phyloP scores from a whole-genome alignment of 2,888 invertebrate genomes.

The Labia minor region DNA sequence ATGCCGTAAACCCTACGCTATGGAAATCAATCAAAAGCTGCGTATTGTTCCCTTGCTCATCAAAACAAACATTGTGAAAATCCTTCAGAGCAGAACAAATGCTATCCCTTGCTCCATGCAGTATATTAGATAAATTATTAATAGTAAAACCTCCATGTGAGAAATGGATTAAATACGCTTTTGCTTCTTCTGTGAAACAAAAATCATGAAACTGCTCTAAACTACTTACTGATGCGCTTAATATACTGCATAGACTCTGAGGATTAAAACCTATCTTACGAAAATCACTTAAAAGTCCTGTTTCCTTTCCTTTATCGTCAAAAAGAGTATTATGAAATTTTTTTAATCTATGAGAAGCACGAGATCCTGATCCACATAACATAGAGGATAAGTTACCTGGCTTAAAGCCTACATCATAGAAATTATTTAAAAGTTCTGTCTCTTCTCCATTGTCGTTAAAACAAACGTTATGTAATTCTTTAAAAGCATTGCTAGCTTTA shows the following conservation, averaged over 20 bases:
- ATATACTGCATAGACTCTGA: slow-evolving; percentile 29
- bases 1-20: slow-evolving; percentile 24
- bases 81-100: slow-evolving; percentile 31
- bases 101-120: slow-evolving; percentile 31
- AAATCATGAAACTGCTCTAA: slow-evolving; percentile 30
- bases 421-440: slow-evolving; percentile 7
- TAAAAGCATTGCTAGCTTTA: slow-evolving; percentile 13
- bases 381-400: background rate
- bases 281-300: slow-evolving; percentile 29
- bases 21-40: slow-evolving; percentile 30
- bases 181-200: slow-evolving; percentile 30
- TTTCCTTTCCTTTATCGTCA: slow-evolving; percentile 28
- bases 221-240: slow-evolving; percentile 29
- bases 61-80: slow-evolving; percentile 31
- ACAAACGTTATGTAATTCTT: slow-evolving; percentile 16
- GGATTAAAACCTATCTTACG: slow-evolving; percentile 24
- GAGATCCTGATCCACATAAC: slow-evolving; percentile 14
- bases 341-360: background rate
- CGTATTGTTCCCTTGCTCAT: slow-evolving; percentile 30
- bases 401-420: slow-evolving; percentile 13
- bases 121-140: slow-evolving; percentile 30
- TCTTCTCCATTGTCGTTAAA: slow-evolving; percentile 19
- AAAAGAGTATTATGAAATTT: slow-evolving; percentile 8
- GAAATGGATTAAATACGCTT: slow-evolving; percentile 29
- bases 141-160: slow-evolving; percentile 9